Percentiles rank a stretch among this genome's conserved stretches.
Evolutionary conservation across 2,888 invertebrate genomes (phyloP).

Genomic region (Doris montereyensis): DNA sequence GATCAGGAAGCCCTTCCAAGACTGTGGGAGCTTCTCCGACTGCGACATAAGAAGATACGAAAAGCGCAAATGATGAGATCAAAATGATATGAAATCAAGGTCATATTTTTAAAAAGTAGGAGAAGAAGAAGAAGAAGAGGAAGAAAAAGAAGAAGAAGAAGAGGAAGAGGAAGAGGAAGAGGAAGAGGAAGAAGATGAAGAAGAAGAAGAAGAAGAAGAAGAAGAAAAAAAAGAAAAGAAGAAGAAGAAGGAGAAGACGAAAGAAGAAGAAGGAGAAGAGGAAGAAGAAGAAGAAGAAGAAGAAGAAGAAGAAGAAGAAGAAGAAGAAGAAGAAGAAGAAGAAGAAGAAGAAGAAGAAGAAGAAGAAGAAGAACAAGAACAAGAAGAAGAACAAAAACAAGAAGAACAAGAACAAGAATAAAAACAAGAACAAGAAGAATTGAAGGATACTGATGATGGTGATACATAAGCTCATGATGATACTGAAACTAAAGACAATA

Average conservation of each 20-base stretch:
- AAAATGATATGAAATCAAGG: background rate
- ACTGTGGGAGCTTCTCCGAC: conserved; percentile 68
- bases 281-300: background rate
- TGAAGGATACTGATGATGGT: background rate
- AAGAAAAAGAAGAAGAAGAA: background rate
- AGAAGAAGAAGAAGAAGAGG: conserved; percentile 1
- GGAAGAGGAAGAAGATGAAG: background rate
- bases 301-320: background rate
- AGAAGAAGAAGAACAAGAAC: no score
- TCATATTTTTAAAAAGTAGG: background rate
- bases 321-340: no score
- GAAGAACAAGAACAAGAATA: no score
- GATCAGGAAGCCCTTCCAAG: conserved; percentile 65
- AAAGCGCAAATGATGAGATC: background rate
- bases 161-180: background rate
- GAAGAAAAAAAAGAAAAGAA: background rate
- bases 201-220: background rate
- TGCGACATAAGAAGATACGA: conserved; percentile 41
- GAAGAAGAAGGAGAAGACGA: background rate
- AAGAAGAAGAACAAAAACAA: no score
- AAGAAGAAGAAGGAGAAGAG: background rate
- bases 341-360: background rate
- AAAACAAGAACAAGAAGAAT: no score
- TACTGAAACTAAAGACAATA: background rate
- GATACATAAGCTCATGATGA: background rate